Conservation (phyloP, 2,113 vertebrate genomes). For the Andinoacara biseriatus region DNA sequence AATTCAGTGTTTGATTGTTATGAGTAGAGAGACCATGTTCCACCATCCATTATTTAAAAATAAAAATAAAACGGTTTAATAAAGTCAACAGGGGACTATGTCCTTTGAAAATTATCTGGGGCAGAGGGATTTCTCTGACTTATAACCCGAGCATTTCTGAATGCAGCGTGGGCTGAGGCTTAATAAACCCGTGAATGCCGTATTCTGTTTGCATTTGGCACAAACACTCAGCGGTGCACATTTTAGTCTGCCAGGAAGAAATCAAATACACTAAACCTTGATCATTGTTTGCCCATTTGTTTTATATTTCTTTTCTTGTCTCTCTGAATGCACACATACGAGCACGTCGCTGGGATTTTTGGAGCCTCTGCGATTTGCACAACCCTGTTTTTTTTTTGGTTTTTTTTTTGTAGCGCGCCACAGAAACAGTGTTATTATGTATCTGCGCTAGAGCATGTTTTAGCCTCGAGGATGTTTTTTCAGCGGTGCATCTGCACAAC, state of each 20-base stretch:
- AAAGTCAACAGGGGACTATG: not conserved
- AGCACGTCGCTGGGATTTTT: not conserved
- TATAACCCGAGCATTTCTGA: not conserved
- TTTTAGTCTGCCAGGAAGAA: not conserved
- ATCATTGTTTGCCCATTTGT: not conserved
- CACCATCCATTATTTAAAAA: not conserved
- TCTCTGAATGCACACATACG: not conserved
- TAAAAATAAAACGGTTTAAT: not conserved
- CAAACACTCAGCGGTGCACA: not conserved
- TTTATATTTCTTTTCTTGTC: not conserved
- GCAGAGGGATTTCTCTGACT: constrained; percentile 2
- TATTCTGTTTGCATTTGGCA: constrained; percentile 4
- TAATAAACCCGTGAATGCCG: not conserved
- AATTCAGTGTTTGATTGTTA: not conserved
- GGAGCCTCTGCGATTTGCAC: not conserved
- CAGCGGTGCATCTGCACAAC: constrained; percentile 7
- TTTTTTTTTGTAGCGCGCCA: not conserved
- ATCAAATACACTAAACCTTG: not conserved
- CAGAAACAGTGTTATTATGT: not conserved
- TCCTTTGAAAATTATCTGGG: constrained; percentile 1
- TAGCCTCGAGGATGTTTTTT: constrained; percentile 24
- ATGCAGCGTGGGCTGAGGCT: not conserved
- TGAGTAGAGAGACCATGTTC: not conserved
- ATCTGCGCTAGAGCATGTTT: not conserved
- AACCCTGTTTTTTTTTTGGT: not conserved